These are phyloP conservation scores for Notarius quadriscutis DNA, from an alignment of 2,113 vertebrate genomes.

Conservation along the genomic window DNA sequence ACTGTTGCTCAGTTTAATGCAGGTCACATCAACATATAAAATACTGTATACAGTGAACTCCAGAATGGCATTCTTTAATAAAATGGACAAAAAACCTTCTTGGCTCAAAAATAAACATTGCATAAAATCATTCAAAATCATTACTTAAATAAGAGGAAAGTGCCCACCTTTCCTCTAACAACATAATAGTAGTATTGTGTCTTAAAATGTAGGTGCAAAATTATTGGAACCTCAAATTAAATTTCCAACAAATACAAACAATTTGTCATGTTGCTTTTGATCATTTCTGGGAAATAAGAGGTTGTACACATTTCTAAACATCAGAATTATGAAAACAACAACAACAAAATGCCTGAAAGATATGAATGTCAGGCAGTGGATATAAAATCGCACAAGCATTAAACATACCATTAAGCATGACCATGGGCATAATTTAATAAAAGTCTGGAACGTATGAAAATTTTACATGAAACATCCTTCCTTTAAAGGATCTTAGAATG, in stretches of 20 bases:
- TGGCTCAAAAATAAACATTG: not conserved
- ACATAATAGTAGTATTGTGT: not conserved
- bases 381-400: not conserved
- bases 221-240: not conserved
- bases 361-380: not conserved
- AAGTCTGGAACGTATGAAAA: not conserved
- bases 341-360: not conserved
- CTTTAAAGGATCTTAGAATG: not conserved
- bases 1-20: not conserved
- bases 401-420: not conserved
- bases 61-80: not conserved
- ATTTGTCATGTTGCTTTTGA: not conserved
- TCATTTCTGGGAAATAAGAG: not conserved
- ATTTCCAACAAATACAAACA: not conserved
- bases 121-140: not conserved
- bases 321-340: not conserved
- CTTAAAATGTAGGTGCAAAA: not conserved
- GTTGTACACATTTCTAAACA: not conserved
- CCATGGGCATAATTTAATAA: not conserved
- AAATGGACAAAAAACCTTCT: not conserved
- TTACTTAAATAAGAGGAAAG: not conserved
- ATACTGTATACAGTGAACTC: not conserved
- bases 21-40: not conserved
- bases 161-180: not conserved
- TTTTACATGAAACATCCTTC: not conserved